Evolutionary conservation across 2,888 invertebrate species (phyloP), one percentile per base, ranked within the genome.

Genomic region (Oxyteleia sp.): DNA sequence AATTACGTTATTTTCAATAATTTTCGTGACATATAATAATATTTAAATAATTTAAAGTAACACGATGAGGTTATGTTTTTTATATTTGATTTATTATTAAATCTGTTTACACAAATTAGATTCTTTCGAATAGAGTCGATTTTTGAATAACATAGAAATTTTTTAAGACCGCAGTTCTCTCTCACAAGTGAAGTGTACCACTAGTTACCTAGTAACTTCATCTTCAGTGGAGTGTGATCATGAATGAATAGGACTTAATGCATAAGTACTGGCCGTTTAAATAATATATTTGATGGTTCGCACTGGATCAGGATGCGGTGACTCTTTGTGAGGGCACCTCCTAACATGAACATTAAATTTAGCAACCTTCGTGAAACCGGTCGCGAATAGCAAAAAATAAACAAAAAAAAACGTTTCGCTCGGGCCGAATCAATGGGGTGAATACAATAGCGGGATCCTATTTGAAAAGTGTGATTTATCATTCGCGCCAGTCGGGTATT

Each of bases 391-490:
- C 81, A 82, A 61, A 63, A 82, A 82, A 47, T 71, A 82, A 87
- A 84, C 59, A 76, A 82, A 76, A 82, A 76, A 57, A n/a, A n/a
- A n/a, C n/a, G 53, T 78, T 78, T 71, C 59, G 69, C 84, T 86
- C 87, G 85, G 87, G 85, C 86, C 84, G 86, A 87, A 89, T 89
- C 89, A 87, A 86, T 87, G 88, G 89, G 89, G 90, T 89, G 89
- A 89, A 87, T 84, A 91, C 91, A 91, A 92, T 91, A 88, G 90
- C 89, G 59, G 87, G 88, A 88, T 89, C 88, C 89, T 85, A 86
- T 86, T 87, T 89, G 91, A 90, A 93, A 92, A 92, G 90, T 92
- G 92, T 92, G 93, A 93, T 92, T 93, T 93, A 93, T 93, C 91
- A 92, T 92, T 89, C 85, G 85, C 85, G 84, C 87, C 88, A 87